Evolutionary conservation across 30 jellyfish, hydroid and myxozoan species (phyloP).

Genomic region (Mastigias papua): DNA sequence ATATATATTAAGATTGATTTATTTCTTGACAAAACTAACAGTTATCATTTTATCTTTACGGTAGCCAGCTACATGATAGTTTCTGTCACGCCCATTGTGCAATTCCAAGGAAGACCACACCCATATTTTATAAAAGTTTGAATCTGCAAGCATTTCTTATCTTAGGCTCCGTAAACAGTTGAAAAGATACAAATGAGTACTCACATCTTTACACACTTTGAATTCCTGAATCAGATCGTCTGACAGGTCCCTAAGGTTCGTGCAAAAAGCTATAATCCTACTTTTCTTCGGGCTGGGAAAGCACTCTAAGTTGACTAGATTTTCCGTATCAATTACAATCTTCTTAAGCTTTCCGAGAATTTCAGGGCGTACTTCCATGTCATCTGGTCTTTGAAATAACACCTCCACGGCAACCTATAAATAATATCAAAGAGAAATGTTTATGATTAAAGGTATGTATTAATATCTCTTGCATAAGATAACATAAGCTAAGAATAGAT

Average conservation of each 20-base stretch:
- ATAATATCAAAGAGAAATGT: not conserved
- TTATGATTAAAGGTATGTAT: not conserved
- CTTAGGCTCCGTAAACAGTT: not conserved
- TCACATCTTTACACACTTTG: constrained; percentile 40
- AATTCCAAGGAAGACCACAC: too few species aligned
- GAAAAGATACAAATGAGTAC: not conserved
- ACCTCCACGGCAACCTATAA: constrained; percentile 83
- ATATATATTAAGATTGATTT: too few species aligned
- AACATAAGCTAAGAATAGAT: too few species aligned
- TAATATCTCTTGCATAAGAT: too few species aligned
- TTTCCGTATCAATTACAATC: constrained; percentile 63
- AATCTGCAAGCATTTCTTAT: too few species aligned
- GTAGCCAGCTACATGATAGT: too few species aligned
- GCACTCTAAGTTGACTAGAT: constrained; percentile 65
- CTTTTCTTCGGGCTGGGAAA: constrained; percentile 50
- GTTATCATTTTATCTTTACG: too few species aligned
- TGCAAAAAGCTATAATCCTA: constrained; percentile 54
- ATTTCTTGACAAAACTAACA: too few species aligned
- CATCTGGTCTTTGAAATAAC: constrained; percentile 69
- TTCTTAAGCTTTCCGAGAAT: constrained; percentile 54
- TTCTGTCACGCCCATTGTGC: too few species aligned
- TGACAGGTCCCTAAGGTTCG: constrained; percentile 48
- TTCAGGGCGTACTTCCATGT: constrained; percentile 69
- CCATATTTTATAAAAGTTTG: too few species aligned
- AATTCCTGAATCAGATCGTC: constrained; percentile 56